Evolutionary conservation across 2,888 invertebrate genomes (phyloP).

Genomic region (Anticlea derivata): DNA sequence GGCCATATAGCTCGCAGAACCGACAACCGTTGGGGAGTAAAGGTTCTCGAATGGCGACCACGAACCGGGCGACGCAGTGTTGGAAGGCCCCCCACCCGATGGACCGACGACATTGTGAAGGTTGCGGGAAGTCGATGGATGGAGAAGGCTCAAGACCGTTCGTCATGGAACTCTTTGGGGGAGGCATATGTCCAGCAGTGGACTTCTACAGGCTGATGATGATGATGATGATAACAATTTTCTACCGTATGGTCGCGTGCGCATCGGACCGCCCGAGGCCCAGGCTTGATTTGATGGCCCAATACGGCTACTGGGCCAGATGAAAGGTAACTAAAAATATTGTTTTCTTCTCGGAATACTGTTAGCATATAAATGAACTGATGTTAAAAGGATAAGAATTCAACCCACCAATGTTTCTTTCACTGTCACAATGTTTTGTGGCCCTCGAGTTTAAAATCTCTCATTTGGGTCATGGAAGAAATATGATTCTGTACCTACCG

Average conservation of each 20-base stretch:
- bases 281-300: conserved; percentile 22
- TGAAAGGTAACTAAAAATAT: conserved; percentile 15
- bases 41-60: too few relatives aligned
- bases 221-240: not conserved
- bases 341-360: conserved; percentile 20
- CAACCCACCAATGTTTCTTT: conserved; percentile 4
- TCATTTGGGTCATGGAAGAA: not conserved
- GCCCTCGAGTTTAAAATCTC: not conserved
- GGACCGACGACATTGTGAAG: too few relatives aligned
- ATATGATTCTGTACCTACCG: too few relatives aligned
- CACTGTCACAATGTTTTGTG: conserved; percentile 18
- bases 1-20: too few relatives aligned
- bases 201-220: too few relatives aligned
- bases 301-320: conserved; percentile 19
- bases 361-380: conserved; percentile 18
- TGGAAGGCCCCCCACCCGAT: too few relatives aligned
- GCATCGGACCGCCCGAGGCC: conserved; percentile 13
- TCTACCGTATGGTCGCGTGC: conserved; percentile 17
- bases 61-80: too few relatives aligned
- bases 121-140: too few relatives aligned
- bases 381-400: conserved; percentile 4
- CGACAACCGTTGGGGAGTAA: too few relatives aligned
- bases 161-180: too few relatives aligned
- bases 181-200: too few relatives aligned
- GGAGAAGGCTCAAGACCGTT: too few relatives aligned